Percentiles rank a stretch among this genome's conserved stretches.
These are phyloP conservation scores for Ellobius talpinus DNA, from an alignment of 2,113 vertebrate species.

Conservation along the genomic window DNA sequence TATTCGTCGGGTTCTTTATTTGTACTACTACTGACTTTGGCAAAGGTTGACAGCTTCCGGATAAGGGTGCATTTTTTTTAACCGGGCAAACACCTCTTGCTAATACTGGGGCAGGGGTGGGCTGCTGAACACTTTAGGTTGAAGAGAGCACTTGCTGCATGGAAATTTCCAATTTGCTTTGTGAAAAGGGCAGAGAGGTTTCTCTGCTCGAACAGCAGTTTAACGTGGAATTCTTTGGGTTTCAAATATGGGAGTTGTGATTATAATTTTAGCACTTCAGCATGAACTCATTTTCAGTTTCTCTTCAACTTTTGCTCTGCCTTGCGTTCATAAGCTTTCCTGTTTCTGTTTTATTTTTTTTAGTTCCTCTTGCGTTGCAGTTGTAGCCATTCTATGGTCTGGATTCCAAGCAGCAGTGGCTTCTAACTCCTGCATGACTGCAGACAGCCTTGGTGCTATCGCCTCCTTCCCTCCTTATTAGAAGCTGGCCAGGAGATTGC, in stretches of 20 bases:
- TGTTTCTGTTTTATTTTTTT: conserved; percentile 6
- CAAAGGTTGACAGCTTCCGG: not conserved
- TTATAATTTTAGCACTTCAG: not conserved
- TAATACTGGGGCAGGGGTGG: too few species aligned
- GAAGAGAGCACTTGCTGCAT: not conserved
- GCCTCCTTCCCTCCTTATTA: not conserved
- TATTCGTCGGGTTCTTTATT: not conserved
- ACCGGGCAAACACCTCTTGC: not conserved
- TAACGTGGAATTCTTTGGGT: not conserved
- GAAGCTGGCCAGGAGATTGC: too few species aligned
- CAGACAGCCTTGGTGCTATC: not conserved
- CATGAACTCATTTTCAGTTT: conserved; percentile 16
- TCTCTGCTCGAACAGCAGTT: not conserved
- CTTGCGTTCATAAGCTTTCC: not conserved
- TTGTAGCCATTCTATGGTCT: not conserved
- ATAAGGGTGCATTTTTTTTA: not conserved
- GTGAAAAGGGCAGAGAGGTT: not conserved
- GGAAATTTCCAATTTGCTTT: not conserved
- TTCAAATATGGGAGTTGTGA: not conserved
- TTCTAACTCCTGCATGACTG: not conserved
- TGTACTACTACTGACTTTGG: not conserved
- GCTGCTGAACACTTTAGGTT: not conserved
- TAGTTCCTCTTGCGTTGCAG: not conserved
- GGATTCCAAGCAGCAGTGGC: not conserved
- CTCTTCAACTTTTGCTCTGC: not conserved